Evolutionary conservation across 2,888 invertebrate genomes (phyloP).

Genomic region (Taphrorychus bicolor): DNA sequence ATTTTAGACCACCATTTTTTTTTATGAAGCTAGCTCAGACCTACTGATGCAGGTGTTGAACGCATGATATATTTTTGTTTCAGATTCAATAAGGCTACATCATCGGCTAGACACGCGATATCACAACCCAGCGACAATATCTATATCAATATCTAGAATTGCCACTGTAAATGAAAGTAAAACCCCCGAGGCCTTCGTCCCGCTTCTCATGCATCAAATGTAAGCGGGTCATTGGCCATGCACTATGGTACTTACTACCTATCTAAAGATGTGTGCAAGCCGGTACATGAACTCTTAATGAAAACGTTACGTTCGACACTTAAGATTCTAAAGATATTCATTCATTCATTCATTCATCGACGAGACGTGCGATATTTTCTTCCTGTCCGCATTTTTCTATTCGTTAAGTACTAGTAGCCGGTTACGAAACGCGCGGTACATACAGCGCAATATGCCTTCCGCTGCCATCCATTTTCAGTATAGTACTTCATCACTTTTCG

Average conservation of each 20-base stretch:
- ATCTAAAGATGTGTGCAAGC: slow-evolving; percentile 49
- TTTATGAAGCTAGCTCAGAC: no score
- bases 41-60: no score
- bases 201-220: slow-evolving; percentile 47
- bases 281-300: slow-evolving; percentile 42
- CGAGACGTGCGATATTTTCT: slow-evolving; percentile 34
- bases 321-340: slow-evolving; percentile 40
- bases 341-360: slow-evolving; percentile 15
- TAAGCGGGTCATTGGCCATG: slow-evolving; percentile 54
- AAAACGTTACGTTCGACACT: slow-evolving; percentile 45
- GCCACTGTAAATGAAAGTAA: slow-evolving; percentile 24
- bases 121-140: no score
- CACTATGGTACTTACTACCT: slow-evolving; percentile 44
- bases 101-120: no score
- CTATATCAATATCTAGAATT: slow-evolving; percentile 26
- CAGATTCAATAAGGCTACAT: no score
- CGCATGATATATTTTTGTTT: no score
- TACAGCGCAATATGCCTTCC: slow-evolving; percentile 34
- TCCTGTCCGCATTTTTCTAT: slow-evolving; percentile 20
- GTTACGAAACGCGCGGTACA: slow-evolving; percentile 41
- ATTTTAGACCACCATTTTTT: no score
- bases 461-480: slow-evolving; percentile 43
- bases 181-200: slow-evolving; percentile 21
- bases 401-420: neutral
- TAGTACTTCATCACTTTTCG: neutral